Evolutionary conservation across 2,113 vertebrate genomes (phyloP).

Genomic region (Dasyurus viverrinus): DNA sequence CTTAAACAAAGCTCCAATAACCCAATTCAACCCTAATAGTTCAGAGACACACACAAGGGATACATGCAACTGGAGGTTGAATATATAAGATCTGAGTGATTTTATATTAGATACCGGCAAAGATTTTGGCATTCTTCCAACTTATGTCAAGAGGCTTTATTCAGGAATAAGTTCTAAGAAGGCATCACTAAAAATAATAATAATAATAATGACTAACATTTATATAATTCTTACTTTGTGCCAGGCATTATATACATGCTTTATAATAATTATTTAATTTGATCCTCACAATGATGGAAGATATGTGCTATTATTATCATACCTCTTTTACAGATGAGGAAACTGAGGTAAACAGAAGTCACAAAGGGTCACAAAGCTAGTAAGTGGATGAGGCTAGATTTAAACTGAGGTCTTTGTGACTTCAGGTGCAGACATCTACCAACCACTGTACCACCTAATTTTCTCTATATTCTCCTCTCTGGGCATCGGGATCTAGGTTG

Average conservation of each 20-base stretch:
- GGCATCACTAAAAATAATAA: not conserved
- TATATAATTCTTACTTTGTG: not conserved
- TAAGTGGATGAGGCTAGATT: not conserved
- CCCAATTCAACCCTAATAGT: not conserved
- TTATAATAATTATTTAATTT: not conserved
- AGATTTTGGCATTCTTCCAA: not conserved
- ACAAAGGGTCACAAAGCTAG: not conserved
- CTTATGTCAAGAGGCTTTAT: not conserved
- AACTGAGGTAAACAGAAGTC: not conserved
- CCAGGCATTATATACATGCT: not conserved
- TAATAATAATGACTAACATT: not conserved
- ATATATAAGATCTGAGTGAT: not conserved
- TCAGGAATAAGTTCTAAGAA: not conserved
- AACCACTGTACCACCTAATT: not conserved
- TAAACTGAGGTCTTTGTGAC: not conserved
- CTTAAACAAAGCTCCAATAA: not conserved
- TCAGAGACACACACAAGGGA: not conserved
- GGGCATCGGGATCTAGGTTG: not conserved
- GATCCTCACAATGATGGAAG: not conserved
- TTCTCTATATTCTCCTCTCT: conserved; percentile 11
- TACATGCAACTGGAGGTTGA: not conserved
- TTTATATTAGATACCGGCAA: not conserved
- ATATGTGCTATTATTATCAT: not conserved
- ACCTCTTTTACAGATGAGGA: not conserved
- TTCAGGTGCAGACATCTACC: not conserved